Evolutionary conservation across 2,888 invertebrate genomes (phyloP).

Genomic region (Trypoxylon attenuatum): DNA sequence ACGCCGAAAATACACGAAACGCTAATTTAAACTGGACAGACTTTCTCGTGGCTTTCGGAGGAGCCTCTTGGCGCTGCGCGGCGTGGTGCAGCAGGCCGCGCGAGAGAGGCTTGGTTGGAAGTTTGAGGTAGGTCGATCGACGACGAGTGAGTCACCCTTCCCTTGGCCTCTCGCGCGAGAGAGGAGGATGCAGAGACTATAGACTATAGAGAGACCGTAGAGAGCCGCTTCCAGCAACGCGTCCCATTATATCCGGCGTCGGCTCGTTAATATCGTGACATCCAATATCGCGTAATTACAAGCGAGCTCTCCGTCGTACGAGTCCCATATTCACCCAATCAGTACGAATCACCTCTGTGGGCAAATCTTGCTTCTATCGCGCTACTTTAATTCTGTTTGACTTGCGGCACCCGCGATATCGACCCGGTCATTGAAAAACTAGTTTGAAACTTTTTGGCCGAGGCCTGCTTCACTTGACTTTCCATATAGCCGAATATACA

Average conservation of each 20-base stretch:
- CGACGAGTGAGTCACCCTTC: conserved; percentile 53
- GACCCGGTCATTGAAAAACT: too few relatives aligned
- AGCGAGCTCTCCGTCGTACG: conserved; percentile 41
- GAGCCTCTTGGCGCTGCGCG: not conserved
- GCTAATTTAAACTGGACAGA: conserved; percentile 20
- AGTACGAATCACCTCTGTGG: too few relatives aligned
- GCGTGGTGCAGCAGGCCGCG: too few relatives aligned
- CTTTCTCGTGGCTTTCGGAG: conserved; percentile 26
- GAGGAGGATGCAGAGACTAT: conserved; percentile 28
- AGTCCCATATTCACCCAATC: too few relatives aligned
- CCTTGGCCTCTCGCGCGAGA: conserved; percentile 41
- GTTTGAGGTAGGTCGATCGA: conserved; percentile 61
- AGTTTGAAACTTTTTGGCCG: too few relatives aligned
- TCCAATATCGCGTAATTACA: conserved; percentile 57
- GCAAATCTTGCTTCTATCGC: too few relatives aligned
- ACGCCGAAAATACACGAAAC: conserved; percentile 11
- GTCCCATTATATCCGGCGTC: conserved; percentile 51
- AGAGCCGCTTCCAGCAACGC: conserved; percentile 49
- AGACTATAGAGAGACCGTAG: too few relatives aligned
- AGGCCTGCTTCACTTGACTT: too few relatives aligned
- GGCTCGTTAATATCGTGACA: conserved; percentile 56
- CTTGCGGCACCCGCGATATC: too few relatives aligned
- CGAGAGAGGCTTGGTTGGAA: conserved; percentile 17
- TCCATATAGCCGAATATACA: too few relatives aligned
- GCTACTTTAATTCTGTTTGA: too few relatives aligned